Conservation (phyloP, 1,140 invertebrate genomes). For the Laupala kohalensis region DNA sequence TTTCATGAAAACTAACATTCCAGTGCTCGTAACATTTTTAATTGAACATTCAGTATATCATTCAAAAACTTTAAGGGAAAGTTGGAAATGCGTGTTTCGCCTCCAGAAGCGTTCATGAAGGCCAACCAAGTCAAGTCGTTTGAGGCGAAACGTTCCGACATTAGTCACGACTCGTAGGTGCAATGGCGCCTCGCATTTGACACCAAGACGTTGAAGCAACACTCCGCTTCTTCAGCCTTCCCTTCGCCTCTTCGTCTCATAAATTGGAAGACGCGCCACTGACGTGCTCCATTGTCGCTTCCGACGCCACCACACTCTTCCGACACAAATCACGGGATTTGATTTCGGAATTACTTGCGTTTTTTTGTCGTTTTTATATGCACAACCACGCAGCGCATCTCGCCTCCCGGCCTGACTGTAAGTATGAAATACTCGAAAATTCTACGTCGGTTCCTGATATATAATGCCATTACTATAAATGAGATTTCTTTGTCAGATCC, state of each 20-base stretch:
- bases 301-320: not conserved
- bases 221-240: not conserved
- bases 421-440: not conserved
- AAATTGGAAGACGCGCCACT: not conserved
- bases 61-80: too few species aligned
- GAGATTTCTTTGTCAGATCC: not conserved
- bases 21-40: too few species aligned
- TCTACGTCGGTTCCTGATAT: not conserved
- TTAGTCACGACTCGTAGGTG: too few species aligned
- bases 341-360: not conserved
- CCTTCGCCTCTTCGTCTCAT: not conserved
- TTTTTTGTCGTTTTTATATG: not conserved
- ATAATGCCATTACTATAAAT: not conserved
- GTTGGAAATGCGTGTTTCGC: too few species aligned
- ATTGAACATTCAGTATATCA: too few species aligned
- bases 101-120: too few species aligned
- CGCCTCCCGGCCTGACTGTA: not conserved
- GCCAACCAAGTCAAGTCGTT: too few species aligned
- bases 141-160: not conserved
- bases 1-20: too few species aligned
- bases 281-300: not conserved
- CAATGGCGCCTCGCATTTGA: not conserved
- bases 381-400: not conserved
- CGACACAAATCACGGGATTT: not conserved
- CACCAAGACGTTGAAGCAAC: not conserved